These are phyloP conservation scores for Pyrgilauda ruficollis DNA, from an alignment of 2,113 vertebrate genomes.

Conservation along the genomic window DNA sequence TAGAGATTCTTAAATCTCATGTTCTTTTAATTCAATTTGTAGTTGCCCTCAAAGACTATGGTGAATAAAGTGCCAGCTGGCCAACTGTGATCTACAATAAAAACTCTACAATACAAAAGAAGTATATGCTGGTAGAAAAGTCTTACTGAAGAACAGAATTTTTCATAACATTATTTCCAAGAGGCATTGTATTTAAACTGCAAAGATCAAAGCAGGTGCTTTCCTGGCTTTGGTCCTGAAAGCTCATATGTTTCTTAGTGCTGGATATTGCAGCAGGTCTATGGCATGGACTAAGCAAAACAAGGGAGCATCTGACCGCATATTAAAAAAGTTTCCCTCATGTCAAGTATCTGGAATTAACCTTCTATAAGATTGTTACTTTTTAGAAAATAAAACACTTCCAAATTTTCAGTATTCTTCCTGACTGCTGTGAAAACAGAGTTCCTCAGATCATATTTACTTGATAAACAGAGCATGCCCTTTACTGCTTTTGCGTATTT, in stretches of 20 bases:
- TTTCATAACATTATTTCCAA: background rate
- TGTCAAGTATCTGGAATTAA: background rate
- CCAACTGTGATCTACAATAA: background rate
- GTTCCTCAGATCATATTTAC: background rate
- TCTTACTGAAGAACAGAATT: background rate
- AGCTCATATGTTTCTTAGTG: background rate
- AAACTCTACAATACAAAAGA: background rate
- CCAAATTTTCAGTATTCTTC: background rate
- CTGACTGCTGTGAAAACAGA: background rate
- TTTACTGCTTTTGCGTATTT: background rate
- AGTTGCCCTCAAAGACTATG: background rate
- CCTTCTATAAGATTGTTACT: background rate
- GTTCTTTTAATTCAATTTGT: background rate
- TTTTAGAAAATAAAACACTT: background rate
- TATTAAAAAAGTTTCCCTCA: background rate
- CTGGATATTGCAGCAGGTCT: background rate
- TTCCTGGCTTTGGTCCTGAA: background rate
- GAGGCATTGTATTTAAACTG: background rate
- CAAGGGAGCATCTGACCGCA: background rate
- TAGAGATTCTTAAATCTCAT: background rate
- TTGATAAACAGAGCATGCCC: background rate
- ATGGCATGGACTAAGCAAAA: background rate
- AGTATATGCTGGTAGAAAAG: background rate
- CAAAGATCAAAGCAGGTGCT: background rate
- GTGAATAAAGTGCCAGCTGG: background rate